These are phyloP conservation scores for Paratrypauchen microcephalus DNA, from an alignment of 2,797 vertebrate genomes.

Conservation along the genomic window DNA sequence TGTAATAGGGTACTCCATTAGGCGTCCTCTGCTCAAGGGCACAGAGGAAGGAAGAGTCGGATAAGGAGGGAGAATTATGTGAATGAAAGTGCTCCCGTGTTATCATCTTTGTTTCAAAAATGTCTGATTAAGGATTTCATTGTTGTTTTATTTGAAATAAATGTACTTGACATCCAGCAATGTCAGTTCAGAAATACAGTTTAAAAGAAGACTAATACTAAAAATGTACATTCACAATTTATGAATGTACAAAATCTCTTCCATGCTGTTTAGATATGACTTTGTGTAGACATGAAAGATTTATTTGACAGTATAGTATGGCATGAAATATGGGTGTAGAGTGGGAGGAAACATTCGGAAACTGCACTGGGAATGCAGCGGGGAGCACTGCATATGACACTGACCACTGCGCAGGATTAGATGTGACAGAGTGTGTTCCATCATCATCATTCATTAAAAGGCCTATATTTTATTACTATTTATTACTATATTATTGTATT, in stretches of 20 bases:
- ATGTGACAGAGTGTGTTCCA: neutral
- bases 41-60: slow-evolving; percentile 36
- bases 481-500: no score
- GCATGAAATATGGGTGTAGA: neutral
- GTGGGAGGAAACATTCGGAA: neutral
- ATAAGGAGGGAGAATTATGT: slow-evolving; percentile 19
- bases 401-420: neutral
- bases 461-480: no score
- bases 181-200: neutral
- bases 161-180: neutral
- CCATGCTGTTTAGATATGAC: no score
- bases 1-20: slow-evolving; percentile 66
- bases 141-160: neutral
- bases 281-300: no score
- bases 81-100: slow-evolving; percentile 20
- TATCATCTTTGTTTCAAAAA: slow-evolving; percentile 6
- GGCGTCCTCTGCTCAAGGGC: slow-evolving; percentile 68
- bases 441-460: neutral
- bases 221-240: no score
- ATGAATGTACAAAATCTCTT: no score
- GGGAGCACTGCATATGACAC: neutral
- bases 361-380: neutral
- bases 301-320: no score
- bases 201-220: neutral
- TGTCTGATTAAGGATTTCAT: neutral